Percentiles rank a stretch among this genome's conserved stretches.
Conservation (phyloP, 2,113 vertebrate genomes). For the Piprites chloris region DNA sequence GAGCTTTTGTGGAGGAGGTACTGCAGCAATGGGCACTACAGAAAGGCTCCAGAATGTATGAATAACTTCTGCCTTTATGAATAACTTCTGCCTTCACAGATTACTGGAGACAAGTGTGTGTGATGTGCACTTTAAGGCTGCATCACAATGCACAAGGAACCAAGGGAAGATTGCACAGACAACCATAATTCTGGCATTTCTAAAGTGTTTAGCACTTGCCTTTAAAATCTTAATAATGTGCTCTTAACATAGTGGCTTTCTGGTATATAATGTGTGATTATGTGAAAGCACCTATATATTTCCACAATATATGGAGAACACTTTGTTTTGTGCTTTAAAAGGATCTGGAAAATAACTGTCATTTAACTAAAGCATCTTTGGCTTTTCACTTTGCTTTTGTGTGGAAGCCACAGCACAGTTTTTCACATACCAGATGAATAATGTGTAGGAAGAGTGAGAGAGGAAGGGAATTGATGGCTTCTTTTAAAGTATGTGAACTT, state of each 20-base stretch:
- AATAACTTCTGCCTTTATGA: not conserved
- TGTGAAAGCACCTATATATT: not conserved
- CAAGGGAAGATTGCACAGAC: not conserved
- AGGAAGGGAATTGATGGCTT: constrained; percentile 17
- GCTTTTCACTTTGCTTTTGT: constrained; percentile 26
- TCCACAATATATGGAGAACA: constrained; percentile 15
- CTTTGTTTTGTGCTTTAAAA: constrained; percentile 31
- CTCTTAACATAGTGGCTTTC: constrained; percentile 6
- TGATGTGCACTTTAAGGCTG: not conserved
- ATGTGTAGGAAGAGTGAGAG: constrained; percentile 51
- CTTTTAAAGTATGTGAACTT: constrained; percentile 19
- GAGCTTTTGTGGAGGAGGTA: not conserved
- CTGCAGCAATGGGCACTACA: not conserved
- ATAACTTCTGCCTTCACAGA: not conserved
- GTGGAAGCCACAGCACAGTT: constrained; percentile 34
- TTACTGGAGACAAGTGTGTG: not conserved
- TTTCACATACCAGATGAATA: constrained; percentile 51
- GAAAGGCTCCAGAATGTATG: not conserved
- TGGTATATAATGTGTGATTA: constrained; percentile 2
- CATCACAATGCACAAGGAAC: not conserved
- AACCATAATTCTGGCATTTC: not conserved
- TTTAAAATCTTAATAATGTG: not conserved
- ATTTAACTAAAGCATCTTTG: constrained; percentile 41
- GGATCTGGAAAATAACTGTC: not conserved
- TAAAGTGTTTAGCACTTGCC: not conserved